A percentile compares a stretch with the other conserved stretches of the same genome.
Conservation (phyloP, 2,888 invertebrate species). For the Helicoverpa assulta region DNA sequence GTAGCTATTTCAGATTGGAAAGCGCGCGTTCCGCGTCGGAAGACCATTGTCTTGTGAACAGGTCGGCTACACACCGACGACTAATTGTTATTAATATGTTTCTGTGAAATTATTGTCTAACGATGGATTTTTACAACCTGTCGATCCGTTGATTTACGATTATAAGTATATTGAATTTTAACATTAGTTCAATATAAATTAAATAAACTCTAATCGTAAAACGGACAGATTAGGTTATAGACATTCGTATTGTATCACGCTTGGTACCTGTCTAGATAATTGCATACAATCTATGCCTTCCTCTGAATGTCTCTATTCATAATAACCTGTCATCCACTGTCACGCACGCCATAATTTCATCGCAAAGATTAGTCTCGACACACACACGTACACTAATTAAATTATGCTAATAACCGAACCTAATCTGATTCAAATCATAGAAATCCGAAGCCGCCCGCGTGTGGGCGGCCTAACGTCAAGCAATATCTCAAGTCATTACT, state of each 20-base stretch:
- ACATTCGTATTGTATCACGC: too few relatives aligned
- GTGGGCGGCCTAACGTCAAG: slow-evolving; percentile 41
- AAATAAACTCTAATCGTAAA: too few relatives aligned
- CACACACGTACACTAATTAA: neutral
- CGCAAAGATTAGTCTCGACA: neutral
- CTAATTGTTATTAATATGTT: neutral
- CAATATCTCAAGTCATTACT: slow-evolving; percentile 36
- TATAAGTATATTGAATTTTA: too few relatives aligned
- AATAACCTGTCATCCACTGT: too few relatives aligned
- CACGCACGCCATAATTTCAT: neutral
- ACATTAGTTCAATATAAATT: too few relatives aligned
- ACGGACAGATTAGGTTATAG: too few relatives aligned
- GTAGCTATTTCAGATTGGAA: slow-evolving; percentile 54
- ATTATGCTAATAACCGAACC: neutral
- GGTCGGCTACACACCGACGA: slow-evolving; percentile 28
- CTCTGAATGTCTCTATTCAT: too few relatives aligned
- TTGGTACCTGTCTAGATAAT: too few relatives aligned
- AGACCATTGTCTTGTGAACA: slow-evolving; percentile 47
- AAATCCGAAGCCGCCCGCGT: slow-evolving; percentile 15
- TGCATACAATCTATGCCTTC: too few relatives aligned
- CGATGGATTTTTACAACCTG: too few relatives aligned
- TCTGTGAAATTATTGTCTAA: too few relatives aligned
- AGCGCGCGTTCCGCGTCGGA: slow-evolving; percentile 58
- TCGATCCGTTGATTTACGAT: too few relatives aligned
- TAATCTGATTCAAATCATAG: slow-evolving; percentile 15